These are phyloP conservation scores for Hydractinia symbiolongicarpus DNA, from an alignment of 30 jellyfish, hydroid and myxozoan species.

Conservation along the genomic window DNA sequence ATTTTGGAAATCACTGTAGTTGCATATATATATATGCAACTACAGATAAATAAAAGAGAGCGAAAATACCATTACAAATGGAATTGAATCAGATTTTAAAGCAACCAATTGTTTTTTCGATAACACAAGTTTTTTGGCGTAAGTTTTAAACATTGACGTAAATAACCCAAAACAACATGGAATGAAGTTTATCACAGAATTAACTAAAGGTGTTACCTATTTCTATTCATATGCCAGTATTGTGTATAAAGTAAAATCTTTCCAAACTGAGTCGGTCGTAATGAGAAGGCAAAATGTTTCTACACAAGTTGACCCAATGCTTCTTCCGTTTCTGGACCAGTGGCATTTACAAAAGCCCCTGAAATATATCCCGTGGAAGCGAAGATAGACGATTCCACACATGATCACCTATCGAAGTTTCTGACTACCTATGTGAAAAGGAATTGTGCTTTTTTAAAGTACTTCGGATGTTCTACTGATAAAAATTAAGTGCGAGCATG, in stretches of 20 bases:
- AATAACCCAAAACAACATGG: too few relatives aligned
- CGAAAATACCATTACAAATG: too few relatives aligned
- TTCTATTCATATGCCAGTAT: neutral
- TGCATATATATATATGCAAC: too few relatives aligned
- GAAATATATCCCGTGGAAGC: neutral
- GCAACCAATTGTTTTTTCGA: too few relatives aligned
- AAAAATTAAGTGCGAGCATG: neutral
- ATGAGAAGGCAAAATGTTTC: neutral
- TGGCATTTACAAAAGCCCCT: neutral
- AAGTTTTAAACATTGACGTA: too few relatives aligned
- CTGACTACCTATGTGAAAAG: neutral
- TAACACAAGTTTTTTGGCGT: too few relatives aligned
- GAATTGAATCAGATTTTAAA: too few relatives aligned
- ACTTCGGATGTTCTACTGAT: neutral
- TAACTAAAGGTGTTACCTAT: too few relatives aligned
- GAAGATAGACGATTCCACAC: neutral
- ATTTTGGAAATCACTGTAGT: too few relatives aligned
- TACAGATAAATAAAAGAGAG: too few relatives aligned
- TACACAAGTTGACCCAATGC: neutral
- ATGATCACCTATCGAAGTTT: neutral
- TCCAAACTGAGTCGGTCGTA: neutral
- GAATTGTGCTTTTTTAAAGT: neutral
- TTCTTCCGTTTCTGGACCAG: neutral
- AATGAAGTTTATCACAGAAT: too few relatives aligned
- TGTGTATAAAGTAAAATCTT: neutral